Evolutionary conservation across 1,140 invertebrate genomes (phyloP).

Genomic region (Geopemphigus sp.): DNA sequence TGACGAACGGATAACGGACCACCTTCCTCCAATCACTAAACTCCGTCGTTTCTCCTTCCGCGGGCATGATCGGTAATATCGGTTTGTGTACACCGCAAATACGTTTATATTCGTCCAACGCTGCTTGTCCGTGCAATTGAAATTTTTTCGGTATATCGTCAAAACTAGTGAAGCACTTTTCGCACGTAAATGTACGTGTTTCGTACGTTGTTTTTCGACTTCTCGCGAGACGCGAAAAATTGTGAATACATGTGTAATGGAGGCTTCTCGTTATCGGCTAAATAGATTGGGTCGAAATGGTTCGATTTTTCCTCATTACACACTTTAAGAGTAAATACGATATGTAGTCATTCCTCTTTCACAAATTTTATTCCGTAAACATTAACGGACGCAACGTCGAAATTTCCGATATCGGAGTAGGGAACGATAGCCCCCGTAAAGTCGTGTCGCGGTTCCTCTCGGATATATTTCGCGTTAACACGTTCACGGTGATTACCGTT

Average conservation of each 20-base stretch:
- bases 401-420: too few species aligned
- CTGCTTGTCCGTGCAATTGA: neutral
- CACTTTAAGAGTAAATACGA: neutral
- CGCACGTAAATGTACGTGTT: neutral
- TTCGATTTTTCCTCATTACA: neutral
- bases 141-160: neutral
- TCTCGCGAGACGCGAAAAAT: neutral
- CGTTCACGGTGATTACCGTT: neutral
- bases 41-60: neutral
- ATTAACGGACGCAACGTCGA: neutral
- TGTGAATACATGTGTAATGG: slow-evolving; percentile 1
- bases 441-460: too few species aligned
- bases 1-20: neutral
- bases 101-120: neutral
- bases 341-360: neutral
- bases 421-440: too few species aligned
- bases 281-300: neutral
- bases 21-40: neutral
- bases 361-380: neutral
- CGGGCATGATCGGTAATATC: neutral
- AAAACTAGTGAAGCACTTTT: neutral
- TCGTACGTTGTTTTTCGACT: neutral
- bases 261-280: neutral
- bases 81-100: neutral
- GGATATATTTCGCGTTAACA: neutral